These are phyloP conservation scores for Catostomus latipinnis DNA, from an alignment of 2,797 vertebrate species.

Conservation along the genomic window DNA sequence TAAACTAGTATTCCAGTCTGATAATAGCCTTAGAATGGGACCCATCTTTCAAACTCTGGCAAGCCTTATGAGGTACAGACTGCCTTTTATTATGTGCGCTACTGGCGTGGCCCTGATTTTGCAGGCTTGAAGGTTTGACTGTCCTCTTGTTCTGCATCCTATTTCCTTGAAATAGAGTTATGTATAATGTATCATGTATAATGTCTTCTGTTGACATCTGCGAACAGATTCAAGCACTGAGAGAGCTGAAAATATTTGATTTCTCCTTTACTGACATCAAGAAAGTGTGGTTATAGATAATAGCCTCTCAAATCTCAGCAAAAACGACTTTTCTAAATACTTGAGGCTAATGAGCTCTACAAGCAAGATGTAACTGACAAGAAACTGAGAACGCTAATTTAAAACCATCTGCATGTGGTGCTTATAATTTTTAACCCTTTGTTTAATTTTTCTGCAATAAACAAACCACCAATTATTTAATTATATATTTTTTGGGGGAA, in stretches of 20 bases:
- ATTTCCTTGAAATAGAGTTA: conserved; percentile 29
- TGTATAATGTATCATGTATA: conserved; percentile 11
- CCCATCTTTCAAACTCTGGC: neutral
- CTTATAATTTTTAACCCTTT: neutral
- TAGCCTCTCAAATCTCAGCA: neutral
- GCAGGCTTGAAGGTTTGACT: conserved; percentile 5
- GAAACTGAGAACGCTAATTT: conserved; percentile 27
- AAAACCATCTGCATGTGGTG: conserved; percentile 10
- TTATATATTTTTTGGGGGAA: too few relatives aligned
- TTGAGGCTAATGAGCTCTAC: conserved; percentile 22
- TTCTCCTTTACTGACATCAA: neutral
- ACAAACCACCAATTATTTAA: neutral
- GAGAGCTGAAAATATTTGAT: neutral
- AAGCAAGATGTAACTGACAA: conserved; percentile 8
- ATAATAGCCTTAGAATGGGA: neutral
- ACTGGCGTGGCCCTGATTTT: conserved; percentile 33
- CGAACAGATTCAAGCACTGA: neutral
- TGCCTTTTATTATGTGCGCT: conserved; percentile 17
- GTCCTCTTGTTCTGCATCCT: conserved; percentile 24
- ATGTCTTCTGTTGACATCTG: neutral
- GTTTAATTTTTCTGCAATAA: neutral
- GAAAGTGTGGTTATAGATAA: neutral
- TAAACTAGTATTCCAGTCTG: neutral
- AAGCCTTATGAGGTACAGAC: neutral
- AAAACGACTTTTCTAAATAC: conserved; percentile 16